Conservation (phyloP, 2,797 vertebrate species). For the Tamandua tetradactyla region DNA sequence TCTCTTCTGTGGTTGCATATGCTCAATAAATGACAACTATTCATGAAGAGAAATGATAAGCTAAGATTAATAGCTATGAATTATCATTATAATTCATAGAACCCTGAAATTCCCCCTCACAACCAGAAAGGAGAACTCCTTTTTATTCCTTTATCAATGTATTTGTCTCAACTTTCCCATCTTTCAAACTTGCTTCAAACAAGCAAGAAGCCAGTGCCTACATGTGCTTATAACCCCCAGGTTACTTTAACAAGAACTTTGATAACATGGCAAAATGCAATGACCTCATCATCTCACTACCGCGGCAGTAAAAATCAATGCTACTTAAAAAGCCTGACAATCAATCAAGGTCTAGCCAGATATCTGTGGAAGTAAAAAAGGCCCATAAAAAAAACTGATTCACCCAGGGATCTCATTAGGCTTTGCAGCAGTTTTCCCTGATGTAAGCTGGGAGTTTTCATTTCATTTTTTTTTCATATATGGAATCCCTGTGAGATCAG, state of each 20-base stretch:
- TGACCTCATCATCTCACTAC: constrained; percentile 84
- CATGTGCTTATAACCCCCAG: constrained; percentile 61
- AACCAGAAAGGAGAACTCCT: background rate
- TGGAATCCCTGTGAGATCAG: constrained; percentile 77
- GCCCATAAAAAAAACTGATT: constrained; percentile 78
- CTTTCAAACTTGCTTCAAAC: constrained; percentile 39
- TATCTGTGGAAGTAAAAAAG: constrained; percentile 82
- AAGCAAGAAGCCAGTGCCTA: constrained; percentile 48
- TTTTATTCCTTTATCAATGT: constrained; percentile 4
- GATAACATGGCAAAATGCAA: constrained; percentile 80
- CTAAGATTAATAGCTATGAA: background rate
- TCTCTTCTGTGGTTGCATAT: background rate
- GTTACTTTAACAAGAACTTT: constrained; percentile 81
- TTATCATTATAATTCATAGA: constrained; percentile 17
- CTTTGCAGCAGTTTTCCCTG: constrained; percentile 55
- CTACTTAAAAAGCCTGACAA: constrained; percentile 82
- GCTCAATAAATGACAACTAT: background rate
- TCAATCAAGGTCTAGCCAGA: constrained; percentile 80
- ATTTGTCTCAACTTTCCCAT: constrained; percentile 25
- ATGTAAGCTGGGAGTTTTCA: constrained; percentile 70
- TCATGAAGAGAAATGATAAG: constrained; percentile 19
- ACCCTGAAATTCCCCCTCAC: background rate
- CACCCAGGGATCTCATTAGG: constrained; percentile 79
- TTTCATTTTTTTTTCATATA: constrained; percentile 32
- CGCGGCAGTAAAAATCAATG: constrained; percentile 84